These are phyloP conservation scores for Philhelius pedissequus DNA, from an alignment of 2,888 invertebrate genomes.

Conservation along the genomic window DNA sequence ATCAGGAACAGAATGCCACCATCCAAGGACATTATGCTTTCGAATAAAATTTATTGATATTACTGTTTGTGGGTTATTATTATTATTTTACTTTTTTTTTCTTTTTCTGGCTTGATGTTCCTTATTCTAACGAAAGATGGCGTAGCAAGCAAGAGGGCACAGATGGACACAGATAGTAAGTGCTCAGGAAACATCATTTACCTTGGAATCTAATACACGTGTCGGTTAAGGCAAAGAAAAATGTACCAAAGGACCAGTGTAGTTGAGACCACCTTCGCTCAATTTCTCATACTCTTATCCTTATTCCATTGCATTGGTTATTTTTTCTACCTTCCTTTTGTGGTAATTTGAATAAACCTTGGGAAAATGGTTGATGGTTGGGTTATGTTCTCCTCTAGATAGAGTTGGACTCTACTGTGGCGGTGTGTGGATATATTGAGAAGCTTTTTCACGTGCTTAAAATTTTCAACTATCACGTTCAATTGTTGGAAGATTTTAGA, in stretches of 20 bases:
- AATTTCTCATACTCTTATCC: slow-evolving; percentile 19
- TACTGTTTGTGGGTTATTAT: slow-evolving; percentile 60
- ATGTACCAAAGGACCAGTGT: slow-evolving; percentile 12
- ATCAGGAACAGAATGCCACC: slow-evolving; percentile 63
- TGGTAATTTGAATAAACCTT: slow-evolving; percentile 49
- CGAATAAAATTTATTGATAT: slow-evolving; percentile 69
- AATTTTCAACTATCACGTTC: slow-evolving; percentile 56
- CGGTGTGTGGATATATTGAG: background rate
- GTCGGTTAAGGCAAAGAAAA: background rate
- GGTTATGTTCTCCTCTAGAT: background rate
- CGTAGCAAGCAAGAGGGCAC: slow-evolving; percentile 26
- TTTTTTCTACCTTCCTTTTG: background rate
- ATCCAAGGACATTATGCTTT: slow-evolving; percentile 67
- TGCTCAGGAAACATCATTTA: slow-evolving; percentile 55
- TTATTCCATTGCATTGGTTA: background rate
- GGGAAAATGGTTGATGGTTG: slow-evolving; percentile 3
- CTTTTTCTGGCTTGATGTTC: background rate
- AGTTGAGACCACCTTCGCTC: too few relatives aligned
- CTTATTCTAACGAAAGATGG: slow-evolving; percentile 37
- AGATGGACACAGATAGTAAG: slow-evolving; percentile 59
- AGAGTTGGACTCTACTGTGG: background rate
- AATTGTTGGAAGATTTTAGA: slow-evolving; percentile 58
- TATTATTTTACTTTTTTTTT: background rate
- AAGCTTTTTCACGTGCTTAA: slow-evolving; percentile 51
- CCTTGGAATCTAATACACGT: slow-evolving; percentile 49